These are phyloP conservation scores for Beris morrisii DNA, from an alignment of 2,888 invertebrate species.

Conservation along the genomic window DNA sequence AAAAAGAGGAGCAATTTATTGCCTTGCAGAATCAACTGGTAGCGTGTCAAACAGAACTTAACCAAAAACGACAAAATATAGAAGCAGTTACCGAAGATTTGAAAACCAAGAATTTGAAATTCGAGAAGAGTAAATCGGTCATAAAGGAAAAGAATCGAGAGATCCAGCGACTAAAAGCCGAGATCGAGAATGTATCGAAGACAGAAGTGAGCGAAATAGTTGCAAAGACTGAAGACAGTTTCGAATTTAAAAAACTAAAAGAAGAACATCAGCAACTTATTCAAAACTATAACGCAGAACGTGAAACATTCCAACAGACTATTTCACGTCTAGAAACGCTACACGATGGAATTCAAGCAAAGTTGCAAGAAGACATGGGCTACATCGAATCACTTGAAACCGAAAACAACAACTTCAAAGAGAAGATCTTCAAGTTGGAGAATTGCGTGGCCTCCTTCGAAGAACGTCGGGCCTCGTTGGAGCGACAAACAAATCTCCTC, in stretches of 20 bases:
- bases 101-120: conserved; percentile 59
- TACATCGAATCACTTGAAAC: conserved; percentile 73
- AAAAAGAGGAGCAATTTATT: conserved; percentile 31
- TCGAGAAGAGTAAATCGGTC: conserved; percentile 59
- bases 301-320: conserved; percentile 47
- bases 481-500: conserved; percentile 65
- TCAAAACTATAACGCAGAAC: conserved; percentile 45
- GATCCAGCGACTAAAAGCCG: conserved; percentile 54
- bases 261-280: conserved; percentile 40
- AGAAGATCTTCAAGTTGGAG: conserved; percentile 66
- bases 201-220: conserved; percentile 10
- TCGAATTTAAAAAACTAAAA: conserved; percentile 2
- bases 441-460: conserved; percentile 66
- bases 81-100: conserved; percentile 34
- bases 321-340: conserved; percentile 49
- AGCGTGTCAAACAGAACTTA: background rate
- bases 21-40: background rate
- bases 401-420: conserved; percentile 66
- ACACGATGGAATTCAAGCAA: conserved; percentile 60
- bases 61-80: conserved; percentile 32
- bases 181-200: conserved; percentile 43
- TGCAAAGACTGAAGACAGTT: conserved; percentile 1
- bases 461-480: conserved; percentile 62
- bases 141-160: conserved; percentile 62
- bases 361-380: conserved; percentile 73